Base-by-base conservation (phyloP, 35 echinoderm and acorn worm genomes). In the Patiria miniata region DNA sequence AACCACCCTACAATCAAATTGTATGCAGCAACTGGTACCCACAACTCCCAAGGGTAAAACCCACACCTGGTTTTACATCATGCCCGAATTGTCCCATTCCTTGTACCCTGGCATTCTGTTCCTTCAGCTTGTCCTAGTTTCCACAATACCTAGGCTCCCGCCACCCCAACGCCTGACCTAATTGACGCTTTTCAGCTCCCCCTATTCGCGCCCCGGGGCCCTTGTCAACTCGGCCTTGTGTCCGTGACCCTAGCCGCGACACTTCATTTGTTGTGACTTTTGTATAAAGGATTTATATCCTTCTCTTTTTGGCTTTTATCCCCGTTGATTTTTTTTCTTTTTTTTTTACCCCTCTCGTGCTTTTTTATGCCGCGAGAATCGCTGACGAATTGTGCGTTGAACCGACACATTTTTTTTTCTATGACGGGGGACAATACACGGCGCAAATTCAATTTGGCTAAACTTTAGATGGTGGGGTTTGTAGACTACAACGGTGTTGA, bases 11-110 rank as follows among this genome's bases (percentile, higher is more conserved):
- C 42, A 47, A 6, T 47, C 42, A 6, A 47, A 47, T 47, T 47
- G 42, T 73, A 1, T 32, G 34, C 22, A 34, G 65, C 29, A 73
- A 34, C 29, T 32, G 65, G 65, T 73, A 30, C 65, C 65, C 26
- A 26, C 14, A 73, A 34, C 65, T 16, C 65, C 65, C 65, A 73
- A 34, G 65, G 65, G 65, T 10, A 73, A 14, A 73, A 73, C 26
- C 23, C 65, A 73, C 65, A 73, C 65, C 65, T 73, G 65, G 65
- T 73, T 73, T 73, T 73, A 73, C 65, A 73, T 73, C 65, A 73
- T 73, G 65, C 65, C 65, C 12, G 30, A 34, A 73, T 73, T 73
- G 65, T 73, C 34, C 65, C 34, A 12, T 23, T 36, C 65, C 65
- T 32, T 73, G 65, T 73, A 28, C 23, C 26, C 26, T 30, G 26